These are phyloP conservation scores for Triplophysa siluroides DNA, from an alignment of 2,113 vertebrate species.

Conservation along the genomic window DNA sequence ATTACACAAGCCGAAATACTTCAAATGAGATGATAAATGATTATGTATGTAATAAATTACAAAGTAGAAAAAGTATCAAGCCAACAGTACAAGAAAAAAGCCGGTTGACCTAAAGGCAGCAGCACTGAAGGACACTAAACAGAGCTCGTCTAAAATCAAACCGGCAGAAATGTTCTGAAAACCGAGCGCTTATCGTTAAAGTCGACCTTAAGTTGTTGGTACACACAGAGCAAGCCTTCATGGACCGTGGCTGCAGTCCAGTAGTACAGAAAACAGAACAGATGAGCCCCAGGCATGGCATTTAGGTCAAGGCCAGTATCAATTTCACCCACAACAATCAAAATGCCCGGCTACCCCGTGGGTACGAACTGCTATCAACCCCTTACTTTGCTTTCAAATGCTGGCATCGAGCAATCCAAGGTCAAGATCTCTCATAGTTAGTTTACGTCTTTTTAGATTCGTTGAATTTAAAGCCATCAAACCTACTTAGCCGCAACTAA, in stretches of 20 bases:
- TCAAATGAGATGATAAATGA: neutral
- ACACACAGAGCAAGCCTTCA: conserved; percentile 16
- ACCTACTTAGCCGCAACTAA: conserved; percentile 6
- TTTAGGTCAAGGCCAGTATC: conserved; percentile 55
- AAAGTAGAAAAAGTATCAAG: neutral
- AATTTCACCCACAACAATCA: conserved; percentile 54
- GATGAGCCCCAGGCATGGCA: conserved; percentile 48
- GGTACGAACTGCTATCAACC: conserved; percentile 18
- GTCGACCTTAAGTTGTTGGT: conserved; percentile 31
- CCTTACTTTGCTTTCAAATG: conserved; percentile 18
- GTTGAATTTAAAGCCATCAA: neutral
- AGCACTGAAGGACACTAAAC: conserved; percentile 3
- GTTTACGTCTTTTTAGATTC: neutral
- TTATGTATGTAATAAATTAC: neutral
- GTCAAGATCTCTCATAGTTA: neutral
- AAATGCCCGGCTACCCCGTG: conserved; percentile 37
- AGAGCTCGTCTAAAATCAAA: conserved; percentile 4
- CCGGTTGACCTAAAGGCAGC: neutral
- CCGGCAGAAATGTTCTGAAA: neutral
- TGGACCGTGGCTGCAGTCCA: conserved; percentile 47
- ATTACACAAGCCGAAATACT: neutral
- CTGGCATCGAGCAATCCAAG: neutral
- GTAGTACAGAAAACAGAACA: conserved; percentile 43
- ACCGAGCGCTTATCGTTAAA: conserved; percentile 4
- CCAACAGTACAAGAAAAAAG: neutral